Percentiles rank a stretch among this genome's conserved stretches.
Conservation (phyloP, 2,113 vertebrate genomes). For the Tachuris rubrigastra region DNA sequence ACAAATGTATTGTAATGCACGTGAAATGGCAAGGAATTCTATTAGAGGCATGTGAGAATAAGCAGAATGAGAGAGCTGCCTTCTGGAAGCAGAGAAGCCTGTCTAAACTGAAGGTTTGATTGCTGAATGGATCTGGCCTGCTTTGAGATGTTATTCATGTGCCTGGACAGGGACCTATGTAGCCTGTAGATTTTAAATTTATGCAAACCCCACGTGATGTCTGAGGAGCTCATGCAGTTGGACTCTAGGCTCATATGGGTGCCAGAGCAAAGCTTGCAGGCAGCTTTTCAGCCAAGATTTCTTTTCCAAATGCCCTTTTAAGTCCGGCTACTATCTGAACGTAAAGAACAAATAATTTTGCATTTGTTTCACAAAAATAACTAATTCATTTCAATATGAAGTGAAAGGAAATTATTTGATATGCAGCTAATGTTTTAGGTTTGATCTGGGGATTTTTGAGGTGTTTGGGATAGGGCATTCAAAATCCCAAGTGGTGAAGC, state of each 20-base stretch:
- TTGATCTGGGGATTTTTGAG: not conserved
- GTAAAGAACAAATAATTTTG: not conserved
- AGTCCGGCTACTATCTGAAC: not conserved
- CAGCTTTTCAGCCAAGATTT: not conserved
- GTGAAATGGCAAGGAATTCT: constrained; percentile 59
- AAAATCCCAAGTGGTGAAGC: not conserved
- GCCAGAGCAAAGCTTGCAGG: not conserved
- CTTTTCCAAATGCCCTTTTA: not conserved
- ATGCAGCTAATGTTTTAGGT: not conserved
- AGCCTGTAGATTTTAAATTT: not conserved
- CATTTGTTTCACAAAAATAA: not conserved
- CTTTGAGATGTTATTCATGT: not conserved
- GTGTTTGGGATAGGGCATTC: not conserved
- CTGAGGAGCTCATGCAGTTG: not conserved
- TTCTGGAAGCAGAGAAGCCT: not conserved
- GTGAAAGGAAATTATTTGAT: not conserved
- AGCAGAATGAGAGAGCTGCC: not conserved
- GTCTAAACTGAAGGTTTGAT: not conserved
- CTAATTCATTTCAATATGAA: not conserved
- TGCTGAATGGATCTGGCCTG: not conserved
- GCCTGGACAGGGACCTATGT: too few relatives aligned
- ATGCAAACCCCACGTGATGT: accelerated
- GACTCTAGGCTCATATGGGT: not conserved
- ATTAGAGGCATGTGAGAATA: constrained; percentile 60
- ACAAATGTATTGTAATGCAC: constrained; percentile 59